phyloP scores from a whole-genome alignment of 2,888 invertebrate species.

The Schrankia costaestrigalis region DNA sequence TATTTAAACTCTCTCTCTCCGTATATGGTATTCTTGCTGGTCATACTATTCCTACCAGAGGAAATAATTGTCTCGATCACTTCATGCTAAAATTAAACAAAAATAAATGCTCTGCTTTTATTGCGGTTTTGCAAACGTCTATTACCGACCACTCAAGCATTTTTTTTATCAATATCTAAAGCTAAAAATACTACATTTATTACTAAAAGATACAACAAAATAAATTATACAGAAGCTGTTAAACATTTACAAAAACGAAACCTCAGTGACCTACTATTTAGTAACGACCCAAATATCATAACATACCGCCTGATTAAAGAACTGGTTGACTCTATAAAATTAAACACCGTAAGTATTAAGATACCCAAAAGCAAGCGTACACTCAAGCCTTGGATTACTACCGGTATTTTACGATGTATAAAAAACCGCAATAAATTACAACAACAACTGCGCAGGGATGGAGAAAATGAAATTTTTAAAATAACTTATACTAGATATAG shows the following conservation, averaged over 20 bases:
- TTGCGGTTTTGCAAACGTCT: conserved; percentile 11
- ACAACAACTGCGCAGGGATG: no score
- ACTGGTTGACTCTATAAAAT: not conserved
- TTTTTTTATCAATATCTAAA: conserved; percentile 5
- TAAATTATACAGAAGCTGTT: conserved; percentile 3
- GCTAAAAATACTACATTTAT: conserved; percentile 4
- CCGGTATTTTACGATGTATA: no score
- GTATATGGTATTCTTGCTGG: no score
- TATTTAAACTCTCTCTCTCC: no score
- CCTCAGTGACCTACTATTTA: not conserved
- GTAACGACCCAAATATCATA: conserved; percentile 1
- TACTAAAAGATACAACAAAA: no score
- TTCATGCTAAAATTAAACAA: no score
- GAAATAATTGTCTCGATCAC: no score
- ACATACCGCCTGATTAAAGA: not conserved
- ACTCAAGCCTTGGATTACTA: not conserved
- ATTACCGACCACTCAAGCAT: conserved; percentile 12
- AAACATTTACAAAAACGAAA: conserved; percentile 9
- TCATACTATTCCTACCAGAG: no score
- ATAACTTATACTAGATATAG: no score
- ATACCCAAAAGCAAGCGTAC: not conserved
- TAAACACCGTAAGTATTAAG: not conserved
- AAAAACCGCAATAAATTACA: no score
- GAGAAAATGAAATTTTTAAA: no score
- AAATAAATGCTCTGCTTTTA: conserved; percentile 1